Evolutionary conservation across 2,888 invertebrate genomes (phyloP), one percentile per base, ranked within the genome.

Genomic region (Cephalotes varians): DNA sequence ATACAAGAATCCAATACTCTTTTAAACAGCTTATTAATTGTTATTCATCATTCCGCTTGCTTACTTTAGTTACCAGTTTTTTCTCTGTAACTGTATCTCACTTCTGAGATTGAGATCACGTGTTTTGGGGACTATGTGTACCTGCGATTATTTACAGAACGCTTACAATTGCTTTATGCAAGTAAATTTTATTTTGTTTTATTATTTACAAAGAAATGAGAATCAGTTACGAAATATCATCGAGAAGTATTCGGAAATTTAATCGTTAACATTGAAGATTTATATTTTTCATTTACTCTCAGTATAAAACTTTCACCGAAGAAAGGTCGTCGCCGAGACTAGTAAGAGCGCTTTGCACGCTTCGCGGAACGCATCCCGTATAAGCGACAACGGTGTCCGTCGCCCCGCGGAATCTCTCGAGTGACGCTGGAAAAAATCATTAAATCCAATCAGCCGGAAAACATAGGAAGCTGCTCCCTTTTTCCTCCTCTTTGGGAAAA

Each of bases 391-490:
- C 31, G 44, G 4, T 76, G 69, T 67, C 37, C 76, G 71, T 67
- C 76, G 71, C n/a, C 69, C 69, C 34, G 71, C 76, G 73, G 77
- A 58, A 72, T 79, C 77, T 51, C 77, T 58, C 44, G 72, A 56
- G 18, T 25, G 31, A 25, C 56, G 77, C 54, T 56, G 72, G 44
- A 25, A 49, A 77, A 56, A 79, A 72, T 79, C 77, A 56, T 79
- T 79, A 79, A 56, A 56, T 79, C 77, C 77, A 56, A 79, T 79
- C 77, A 72, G 72, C 28, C 56, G 77, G 77, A 79, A 79, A 79
- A 79, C 56, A 72, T 34, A 56, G 54, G 31, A 18, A 69, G 71
- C 71, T 65, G 44, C 64, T 40, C 64, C 64, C 44, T 65, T 28
- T 65, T 65, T 28, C 64, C 44, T 56, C 21, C 15, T 7, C 40